phyloP scores from a whole-genome alignment of 2,797 vertebrate species.

The Echeneis naucrates region DNA sequence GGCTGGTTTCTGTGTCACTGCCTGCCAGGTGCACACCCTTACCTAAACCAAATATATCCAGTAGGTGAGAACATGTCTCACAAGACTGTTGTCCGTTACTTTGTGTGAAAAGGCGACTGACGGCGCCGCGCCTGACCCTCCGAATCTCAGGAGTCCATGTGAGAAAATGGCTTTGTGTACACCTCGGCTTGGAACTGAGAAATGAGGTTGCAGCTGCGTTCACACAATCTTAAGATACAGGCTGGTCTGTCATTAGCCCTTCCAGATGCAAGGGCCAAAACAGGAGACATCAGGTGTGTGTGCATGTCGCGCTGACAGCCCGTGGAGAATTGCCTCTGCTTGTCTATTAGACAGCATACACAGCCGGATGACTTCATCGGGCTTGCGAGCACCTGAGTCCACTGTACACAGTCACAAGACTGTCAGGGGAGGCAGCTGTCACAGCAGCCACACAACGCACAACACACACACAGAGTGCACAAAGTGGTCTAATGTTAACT shows the following conservation, averaged over 20 bases:
- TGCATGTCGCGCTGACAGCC: constrained; percentile 59
- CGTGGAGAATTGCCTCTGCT: constrained; percentile 76
- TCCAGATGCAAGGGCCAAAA: constrained; percentile 62
- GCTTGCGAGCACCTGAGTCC: constrained; percentile 77
- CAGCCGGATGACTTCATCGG: constrained; percentile 79
- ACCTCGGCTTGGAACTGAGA: background rate
- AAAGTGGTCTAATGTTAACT: constrained; percentile 72
- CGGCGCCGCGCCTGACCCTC: no score
- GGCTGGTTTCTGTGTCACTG: no score
- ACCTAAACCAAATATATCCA: no score
- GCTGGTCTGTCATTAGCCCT: constrained; percentile 23
- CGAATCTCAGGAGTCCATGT: no score
- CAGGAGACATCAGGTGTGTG: constrained; percentile 78
- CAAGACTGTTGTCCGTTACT: no score
- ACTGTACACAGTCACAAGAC: constrained; percentile 53
- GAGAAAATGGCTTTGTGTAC: background rate
- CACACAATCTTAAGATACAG: constrained; percentile 56
- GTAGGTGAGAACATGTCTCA: no score
- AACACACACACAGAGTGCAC: constrained; percentile 48
- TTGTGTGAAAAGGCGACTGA: no score
- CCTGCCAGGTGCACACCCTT: no score
- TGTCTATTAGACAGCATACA: constrained; percentile 73
- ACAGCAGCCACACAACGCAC: constrained; percentile 54
- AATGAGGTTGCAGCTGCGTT: constrained; percentile 59
- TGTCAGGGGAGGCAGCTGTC: constrained; percentile 73